These are phyloP conservation scores for Xanthorhoe spadicearia DNA, from an alignment of 2,888 invertebrate genomes.

Conservation along the genomic window DNA sequence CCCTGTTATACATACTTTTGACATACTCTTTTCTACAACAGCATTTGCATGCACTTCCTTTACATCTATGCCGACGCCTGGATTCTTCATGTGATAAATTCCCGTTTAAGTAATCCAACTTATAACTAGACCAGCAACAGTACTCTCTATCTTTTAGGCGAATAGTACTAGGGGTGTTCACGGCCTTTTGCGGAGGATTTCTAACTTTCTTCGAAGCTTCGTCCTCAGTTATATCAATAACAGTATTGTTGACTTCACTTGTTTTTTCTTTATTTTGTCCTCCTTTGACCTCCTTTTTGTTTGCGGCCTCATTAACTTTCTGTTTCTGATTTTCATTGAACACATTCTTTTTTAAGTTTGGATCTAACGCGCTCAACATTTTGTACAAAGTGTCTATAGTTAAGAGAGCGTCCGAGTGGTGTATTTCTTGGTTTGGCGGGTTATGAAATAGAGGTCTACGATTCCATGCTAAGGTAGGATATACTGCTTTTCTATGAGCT, in stretches of 20 bases:
- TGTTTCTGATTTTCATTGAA: neutral
- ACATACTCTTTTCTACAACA: conserved; percentile 54
- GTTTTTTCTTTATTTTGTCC: neutral
- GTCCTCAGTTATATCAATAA: conserved; percentile 33
- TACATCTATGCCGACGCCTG: conserved; percentile 45
- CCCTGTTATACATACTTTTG: no score
- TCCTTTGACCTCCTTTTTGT: conserved; percentile 8
- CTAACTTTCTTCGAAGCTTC: conserved; percentile 11
- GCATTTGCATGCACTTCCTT: conserved; percentile 45
- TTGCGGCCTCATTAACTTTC: conserved; percentile 22
- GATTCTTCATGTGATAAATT: conserved; percentile 6
- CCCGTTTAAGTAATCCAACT: conserved; percentile 32
- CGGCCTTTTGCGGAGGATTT: neutral
- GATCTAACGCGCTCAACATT: conserved; percentile 56
- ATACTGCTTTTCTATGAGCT: conserved; percentile 13
- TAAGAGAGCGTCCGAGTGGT: conserved; percentile 47
- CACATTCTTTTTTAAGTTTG: neutral
- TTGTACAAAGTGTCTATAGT: conserved; percentile 68
- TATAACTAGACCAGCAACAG: conserved; percentile 64
- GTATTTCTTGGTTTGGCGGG: conserved; percentile 5
- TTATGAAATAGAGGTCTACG: conserved; percentile 3
- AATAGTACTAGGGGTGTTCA: neutral
- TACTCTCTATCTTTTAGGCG: conserved; percentile 30
- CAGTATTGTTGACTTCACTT: conserved; percentile 8
- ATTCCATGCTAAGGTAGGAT: conserved; percentile 29